These are phyloP conservation scores for Xylocopa sonorina DNA, from an alignment of 1,140 invertebrate species.

Conservation along the genomic window DNA sequence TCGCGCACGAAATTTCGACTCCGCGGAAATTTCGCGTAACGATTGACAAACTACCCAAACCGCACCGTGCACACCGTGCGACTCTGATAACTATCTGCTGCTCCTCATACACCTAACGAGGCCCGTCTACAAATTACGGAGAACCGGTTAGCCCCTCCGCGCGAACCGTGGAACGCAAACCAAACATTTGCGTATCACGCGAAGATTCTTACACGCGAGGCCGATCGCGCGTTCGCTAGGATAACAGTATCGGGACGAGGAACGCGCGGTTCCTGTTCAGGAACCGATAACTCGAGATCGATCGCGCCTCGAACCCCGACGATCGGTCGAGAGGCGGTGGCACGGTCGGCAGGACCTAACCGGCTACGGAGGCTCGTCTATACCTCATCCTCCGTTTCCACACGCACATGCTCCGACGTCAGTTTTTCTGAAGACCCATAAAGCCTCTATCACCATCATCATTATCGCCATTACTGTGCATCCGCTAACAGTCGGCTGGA, in stretches of 20 bases:
- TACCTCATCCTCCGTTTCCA: conserved; percentile 60
- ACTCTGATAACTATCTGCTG: not conserved
- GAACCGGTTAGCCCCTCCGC: not conserved
- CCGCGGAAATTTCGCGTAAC: too few species aligned
- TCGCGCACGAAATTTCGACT: not conserved
- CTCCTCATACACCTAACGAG: not conserved
- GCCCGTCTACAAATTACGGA: not conserved
- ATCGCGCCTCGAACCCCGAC: conserved; percentile 52
- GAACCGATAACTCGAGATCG: conserved; percentile 28
- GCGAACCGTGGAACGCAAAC: conserved; percentile 5
- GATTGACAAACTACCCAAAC: not conserved
- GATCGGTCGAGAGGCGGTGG: conserved; percentile 44
- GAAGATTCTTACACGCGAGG: not conserved
- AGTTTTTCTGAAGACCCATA: conserved; percentile 64
- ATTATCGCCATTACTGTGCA: conserved; percentile 64
- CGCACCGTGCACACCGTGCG: not conserved
- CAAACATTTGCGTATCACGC: not conserved
- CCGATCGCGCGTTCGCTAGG: not conserved
- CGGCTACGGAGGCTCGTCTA: not conserved
- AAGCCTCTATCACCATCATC: conserved; percentile 68
- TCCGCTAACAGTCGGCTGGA: conserved; percentile 50
- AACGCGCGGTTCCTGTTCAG: too few species aligned
- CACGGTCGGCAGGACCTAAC: conserved; percentile 51
- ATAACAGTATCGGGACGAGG: not conserved
- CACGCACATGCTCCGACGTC: conserved; percentile 45